These are phyloP conservation scores for Ataeniobius toweri DNA, from an alignment of 2,797 vertebrate genomes.

Conservation along the genomic window DNA sequence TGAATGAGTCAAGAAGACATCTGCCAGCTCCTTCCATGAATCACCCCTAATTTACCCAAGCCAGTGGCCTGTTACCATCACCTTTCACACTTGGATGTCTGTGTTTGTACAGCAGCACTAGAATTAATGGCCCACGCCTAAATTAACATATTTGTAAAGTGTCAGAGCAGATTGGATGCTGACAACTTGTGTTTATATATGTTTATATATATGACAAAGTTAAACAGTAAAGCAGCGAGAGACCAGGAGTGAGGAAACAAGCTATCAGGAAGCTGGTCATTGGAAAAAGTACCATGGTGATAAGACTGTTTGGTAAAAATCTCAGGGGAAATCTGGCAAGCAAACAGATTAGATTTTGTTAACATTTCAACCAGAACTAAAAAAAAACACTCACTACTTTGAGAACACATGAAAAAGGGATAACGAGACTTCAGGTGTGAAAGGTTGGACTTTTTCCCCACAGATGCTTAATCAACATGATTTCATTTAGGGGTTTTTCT, in stretches of 20 bases:
- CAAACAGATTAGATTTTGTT: neutral
- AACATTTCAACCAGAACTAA: neutral
- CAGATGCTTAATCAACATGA: neutral
- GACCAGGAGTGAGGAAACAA: slow-evolving; percentile 34
- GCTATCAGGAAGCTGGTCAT: slow-evolving; percentile 46
- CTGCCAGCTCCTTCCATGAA: slow-evolving; percentile 37
- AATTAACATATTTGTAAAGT: slow-evolving; percentile 50
- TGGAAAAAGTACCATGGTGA: slow-evolving; percentile 30
- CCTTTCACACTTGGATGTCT: slow-evolving; percentile 2
- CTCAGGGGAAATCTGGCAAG: slow-evolving; percentile 27
- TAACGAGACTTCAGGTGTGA: neutral
- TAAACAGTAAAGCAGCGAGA: slow-evolving; percentile 45
- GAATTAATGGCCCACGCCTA: neutral
- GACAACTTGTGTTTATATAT: slow-evolving; percentile 34
- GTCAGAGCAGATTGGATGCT: slow-evolving; percentile 30
- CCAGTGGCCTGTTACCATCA: slow-evolving; percentile 9
- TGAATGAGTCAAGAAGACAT: slow-evolving; percentile 57
- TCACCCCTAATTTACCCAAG: slow-evolving; percentile 20
- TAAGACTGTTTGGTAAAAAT: slow-evolving; percentile 48
- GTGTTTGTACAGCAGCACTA: neutral
- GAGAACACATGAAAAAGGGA: neutral
- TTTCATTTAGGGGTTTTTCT: neutral
- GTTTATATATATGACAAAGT: slow-evolving; percentile 28
- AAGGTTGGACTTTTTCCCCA: too few species aligned
- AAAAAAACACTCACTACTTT: neutral